Percentiles rank a stretch among this genome's conserved stretches.
Conservation (phyloP, 2,888 invertebrate genomes). For the Linhomoeus sp. region DNA sequence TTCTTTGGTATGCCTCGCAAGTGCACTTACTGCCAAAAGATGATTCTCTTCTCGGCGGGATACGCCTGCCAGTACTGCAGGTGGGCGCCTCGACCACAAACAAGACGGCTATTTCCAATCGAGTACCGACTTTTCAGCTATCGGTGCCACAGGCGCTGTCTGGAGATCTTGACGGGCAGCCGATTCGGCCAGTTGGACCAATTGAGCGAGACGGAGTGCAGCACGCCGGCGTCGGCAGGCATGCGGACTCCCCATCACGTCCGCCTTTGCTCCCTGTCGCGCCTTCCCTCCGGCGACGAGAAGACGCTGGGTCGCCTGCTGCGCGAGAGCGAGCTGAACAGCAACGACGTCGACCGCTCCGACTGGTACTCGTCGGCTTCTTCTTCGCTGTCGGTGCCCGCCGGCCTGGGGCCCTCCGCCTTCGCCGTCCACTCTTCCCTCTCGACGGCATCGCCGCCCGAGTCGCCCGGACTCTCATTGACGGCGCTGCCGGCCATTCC, state of each 20-base stretch:
- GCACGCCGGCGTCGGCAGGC: no score
- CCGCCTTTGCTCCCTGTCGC: slow-evolving; percentile 6
- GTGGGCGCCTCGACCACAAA: no score
- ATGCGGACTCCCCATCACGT: no score
- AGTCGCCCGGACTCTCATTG: no score
- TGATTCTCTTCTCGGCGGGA: slow-evolving; percentile 6
- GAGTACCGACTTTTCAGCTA: not conserved
- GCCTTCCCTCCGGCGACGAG: slow-evolving; percentile 10
- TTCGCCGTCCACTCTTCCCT: not conserved
- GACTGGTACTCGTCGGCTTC: not conserved
- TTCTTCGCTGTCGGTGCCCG: not conserved
- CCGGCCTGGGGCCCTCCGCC: not conserved
- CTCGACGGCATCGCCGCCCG: not conserved
- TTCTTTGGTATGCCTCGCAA: slow-evolving; percentile 8
- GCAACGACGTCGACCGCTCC: slow-evolving; percentile 8
- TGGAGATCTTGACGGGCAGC: no score
- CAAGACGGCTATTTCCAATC: not conserved
- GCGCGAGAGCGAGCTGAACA: slow-evolving; percentile 20
- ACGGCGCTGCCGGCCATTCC: no score
- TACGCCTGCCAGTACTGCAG: slow-evolving; percentile 8
- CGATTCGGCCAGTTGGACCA: no score
- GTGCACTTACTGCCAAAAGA: slow-evolving; percentile 6
- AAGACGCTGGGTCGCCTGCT: slow-evolving; percentile 21
- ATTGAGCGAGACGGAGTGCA: no score
- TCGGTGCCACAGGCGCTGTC: slow-evolving; percentile 4